Base-by-base conservation (phyloP, 2,113 vertebrate genomes). In the Strix uralensis region DNA sequence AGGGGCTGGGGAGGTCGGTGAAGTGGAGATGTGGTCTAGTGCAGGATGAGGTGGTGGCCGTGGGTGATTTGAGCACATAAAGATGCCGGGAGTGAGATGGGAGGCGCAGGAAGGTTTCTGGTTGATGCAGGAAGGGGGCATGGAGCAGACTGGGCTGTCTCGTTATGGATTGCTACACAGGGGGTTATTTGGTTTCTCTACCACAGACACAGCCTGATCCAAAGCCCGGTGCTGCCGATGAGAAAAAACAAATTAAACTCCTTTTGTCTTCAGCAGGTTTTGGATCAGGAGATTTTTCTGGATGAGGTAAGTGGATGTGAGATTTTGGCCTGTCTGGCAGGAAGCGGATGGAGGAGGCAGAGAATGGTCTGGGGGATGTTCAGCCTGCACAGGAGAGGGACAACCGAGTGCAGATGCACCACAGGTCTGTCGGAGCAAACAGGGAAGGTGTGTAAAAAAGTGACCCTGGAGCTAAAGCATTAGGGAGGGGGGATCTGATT, bases 11-110 rank as follows among this genome's bases (percentile, higher is more conserved):
- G 70, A 92, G 89, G 84, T 91, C 0, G 25, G 63, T 23, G 13
- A 66, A 69, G 88, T 77, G 91, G 89, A 94, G 89, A 92, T 91
- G 89, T 40, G 92, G 89, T 58, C 91, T 92, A 75, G 66, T 5
- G 0, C 66, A 67, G 81, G 89, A 91, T 81, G 78, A 92, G 5
- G 38, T 90, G 92, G 86, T 92, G 91, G 59, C 62, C 34, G 5
- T 73, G 58, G 70, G 42, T 86, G 85, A 75, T 70, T 54, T 1
- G 17, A 91, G 62, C 71, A 86, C 29, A 38, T 49, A 75, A 81
- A 86, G 25, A 67, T 87, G 36, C 25, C 3, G 5, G 54, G 47
- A 92, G 42, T 2, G 34, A 88, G 66, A 85, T 0, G 1, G 34
- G 70, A 84, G 40, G 46, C 1, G 4, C 10, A 4, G 13, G 55